Evolutionary conservation across 2,888 invertebrate genomes (phyloP), one percentile per base, ranked within the genome.

Genomic region (Punctoribates punctum): DNA sequence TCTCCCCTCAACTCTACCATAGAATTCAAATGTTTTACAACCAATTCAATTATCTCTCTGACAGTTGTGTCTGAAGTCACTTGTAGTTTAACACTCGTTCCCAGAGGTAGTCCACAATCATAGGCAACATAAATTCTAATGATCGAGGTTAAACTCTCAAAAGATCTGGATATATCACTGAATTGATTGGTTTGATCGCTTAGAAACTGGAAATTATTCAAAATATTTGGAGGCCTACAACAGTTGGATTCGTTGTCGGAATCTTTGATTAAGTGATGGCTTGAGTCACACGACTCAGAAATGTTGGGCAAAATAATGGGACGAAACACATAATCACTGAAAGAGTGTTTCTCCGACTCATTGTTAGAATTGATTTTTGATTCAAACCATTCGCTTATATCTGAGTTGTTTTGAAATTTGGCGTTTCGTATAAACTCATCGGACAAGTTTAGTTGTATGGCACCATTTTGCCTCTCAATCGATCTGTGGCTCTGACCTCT

Each of bases 1-100:
- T 91, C 91, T 2, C 67, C 91, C 84, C 93, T 94, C 25, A 93
- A 85, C 23, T 92, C 89, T 74, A 93, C 92, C 17, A 94, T 94
- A 90, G 94, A 93, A 83, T 96, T 96, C 62, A 98, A 87, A 84
- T 98, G 96, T 83, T 94, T 93, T 75, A 98, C 93, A 27, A 98
- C 96, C 78, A 97, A 87, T 85, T 95, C 93, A 78, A 98, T 93
- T 75, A 98, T 95, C 85, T 98, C 97, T 20, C 94, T 88, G 0
- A 96, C 94, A 0, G 96, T 93, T 0, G 98, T 98, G 80, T 91
- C 88, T 0, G 92, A 91, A 0, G 94, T 96, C 0, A 98, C 94
- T 84, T 96, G 95, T 3, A 98, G 86, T 82, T 95, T 94, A 48
- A 98, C 88, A 81, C 95, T 94, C 0, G 96, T 96, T 8, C 96